Evolutionary conservation across 2,888 invertebrate species (phyloP), one percentile per base, ranked within the genome.

Genomic region (Ashinkailepas kermadecensis): DNA sequence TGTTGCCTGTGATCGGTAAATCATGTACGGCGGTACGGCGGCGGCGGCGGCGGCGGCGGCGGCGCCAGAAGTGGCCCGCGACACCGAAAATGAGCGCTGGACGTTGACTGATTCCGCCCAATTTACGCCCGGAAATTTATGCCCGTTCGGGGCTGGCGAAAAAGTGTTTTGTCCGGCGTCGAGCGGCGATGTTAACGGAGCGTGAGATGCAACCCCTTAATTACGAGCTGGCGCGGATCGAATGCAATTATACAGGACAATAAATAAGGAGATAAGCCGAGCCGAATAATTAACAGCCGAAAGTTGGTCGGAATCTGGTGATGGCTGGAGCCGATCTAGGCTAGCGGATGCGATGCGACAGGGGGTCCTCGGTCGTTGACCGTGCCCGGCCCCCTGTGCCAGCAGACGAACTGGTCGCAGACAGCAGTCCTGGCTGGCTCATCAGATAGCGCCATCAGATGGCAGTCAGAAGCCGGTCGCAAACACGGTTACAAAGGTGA

Each of bases 191-290:
- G 3, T 56, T 70, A 74, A 74, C 74, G 54, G 74, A 74, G 74
- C 74, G 74, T 74, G 74, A 74, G 56, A 74, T 56, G 74, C 56
- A 56, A 21, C 74, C 54, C 74, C 54, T 74, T 74, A 74, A 74
- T 74, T 74, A 74, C 21, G 39, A 23, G 74, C 54, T 10, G 56
- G 74, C 54, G 21, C 54, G 39, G 74, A 74, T 74, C 74, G 74
- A 74, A 74, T 56, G 74, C 74, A 74, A 74, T 74, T 74, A 74
- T 54, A 74, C 74, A 74, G 74, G 74, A 74, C 74, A 74, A 74
- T 74, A 74, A 74, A 74, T 74, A 74, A 74, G 74, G 56, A 74
- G 74, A 74, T 74, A 74, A 74, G 74, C 74, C 21, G 56, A 21
- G 74, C 74, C 74, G 74, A 56, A 74, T 74, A 74, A 74, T 56